Evolutionary conservation across 2,888 invertebrate genomes (phyloP).

Genomic region (Gerris lacustris): DNA sequence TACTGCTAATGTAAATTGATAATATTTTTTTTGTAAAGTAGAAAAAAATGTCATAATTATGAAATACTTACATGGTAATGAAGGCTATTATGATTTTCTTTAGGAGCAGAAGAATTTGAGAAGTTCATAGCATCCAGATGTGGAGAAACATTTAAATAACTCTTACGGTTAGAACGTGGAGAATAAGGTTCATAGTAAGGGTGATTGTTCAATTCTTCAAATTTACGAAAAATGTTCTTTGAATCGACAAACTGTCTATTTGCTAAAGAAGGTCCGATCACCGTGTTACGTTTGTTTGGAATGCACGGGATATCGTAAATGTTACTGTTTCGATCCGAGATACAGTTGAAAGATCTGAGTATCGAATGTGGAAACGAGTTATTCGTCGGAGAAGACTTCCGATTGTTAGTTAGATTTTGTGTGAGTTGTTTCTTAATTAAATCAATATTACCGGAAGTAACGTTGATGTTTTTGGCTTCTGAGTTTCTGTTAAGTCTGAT

Average conservation of each 20-base stretch:
- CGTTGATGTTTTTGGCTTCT: background rate
- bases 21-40: too few species aligned
- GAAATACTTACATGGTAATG: background rate
- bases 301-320: background rate
- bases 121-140: conserved; percentile 3
- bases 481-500: conserved; percentile 39
- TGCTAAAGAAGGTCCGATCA: background rate
- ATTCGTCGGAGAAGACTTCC: background rate
- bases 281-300: background rate
- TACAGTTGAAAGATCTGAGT: background rate
- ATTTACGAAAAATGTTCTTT: background rate
- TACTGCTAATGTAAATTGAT: too few species aligned
- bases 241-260: background rate
- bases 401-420: background rate
- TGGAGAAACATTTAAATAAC: background rate
- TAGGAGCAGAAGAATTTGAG: background rate
- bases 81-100: background rate
- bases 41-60: too few species aligned
- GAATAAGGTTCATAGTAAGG: background rate
- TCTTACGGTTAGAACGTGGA: background rate
- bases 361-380: background rate
- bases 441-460: background rate
- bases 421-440: background rate
- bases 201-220: background rate
- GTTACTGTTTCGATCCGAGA: background rate